Percentiles rank a stretch among this genome's conserved stretches.
Conservation (phyloP, 2,113 vertebrate genomes). For the Fukomys damarensis region DNA sequence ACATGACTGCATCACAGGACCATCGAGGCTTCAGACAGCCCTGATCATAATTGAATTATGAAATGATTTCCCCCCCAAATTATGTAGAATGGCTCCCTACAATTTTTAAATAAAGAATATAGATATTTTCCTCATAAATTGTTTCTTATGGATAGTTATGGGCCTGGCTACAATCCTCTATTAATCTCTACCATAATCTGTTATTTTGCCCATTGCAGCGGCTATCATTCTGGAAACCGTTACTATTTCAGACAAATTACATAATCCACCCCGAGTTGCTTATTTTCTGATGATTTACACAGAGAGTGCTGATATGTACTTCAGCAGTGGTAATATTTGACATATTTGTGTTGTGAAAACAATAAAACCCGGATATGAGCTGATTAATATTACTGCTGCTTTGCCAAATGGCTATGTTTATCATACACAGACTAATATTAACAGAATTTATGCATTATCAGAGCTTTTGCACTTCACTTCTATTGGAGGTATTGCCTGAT, state of each 20-base stretch:
- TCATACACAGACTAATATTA: neutral
- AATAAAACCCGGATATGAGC: neutral
- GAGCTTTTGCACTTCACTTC: neutral
- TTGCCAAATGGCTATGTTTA: neutral
- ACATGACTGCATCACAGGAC: no score
- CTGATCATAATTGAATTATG: no score
- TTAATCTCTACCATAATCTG: neutral
- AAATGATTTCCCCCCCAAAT: no score
- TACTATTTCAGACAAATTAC: neutral
- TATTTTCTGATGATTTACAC: neutral
- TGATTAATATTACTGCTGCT: neutral
- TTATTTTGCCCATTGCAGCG: neutral
- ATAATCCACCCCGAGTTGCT: neutral
- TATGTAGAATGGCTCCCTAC: no score
- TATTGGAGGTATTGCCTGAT: neutral
- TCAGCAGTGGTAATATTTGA: neutral
- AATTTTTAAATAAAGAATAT: neutral
- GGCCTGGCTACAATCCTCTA: neutral
- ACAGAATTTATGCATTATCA: neutral
- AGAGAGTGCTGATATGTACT: neutral
- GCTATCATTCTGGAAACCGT: neutral
- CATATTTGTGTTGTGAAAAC: neutral
- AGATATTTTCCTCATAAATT: neutral
- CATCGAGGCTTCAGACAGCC: no score
- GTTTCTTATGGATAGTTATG: neutral